These are phyloP conservation scores for Eudasyphora cyanicolor DNA, from an alignment of 2,888 invertebrate genomes.

Conservation along the genomic window DNA sequence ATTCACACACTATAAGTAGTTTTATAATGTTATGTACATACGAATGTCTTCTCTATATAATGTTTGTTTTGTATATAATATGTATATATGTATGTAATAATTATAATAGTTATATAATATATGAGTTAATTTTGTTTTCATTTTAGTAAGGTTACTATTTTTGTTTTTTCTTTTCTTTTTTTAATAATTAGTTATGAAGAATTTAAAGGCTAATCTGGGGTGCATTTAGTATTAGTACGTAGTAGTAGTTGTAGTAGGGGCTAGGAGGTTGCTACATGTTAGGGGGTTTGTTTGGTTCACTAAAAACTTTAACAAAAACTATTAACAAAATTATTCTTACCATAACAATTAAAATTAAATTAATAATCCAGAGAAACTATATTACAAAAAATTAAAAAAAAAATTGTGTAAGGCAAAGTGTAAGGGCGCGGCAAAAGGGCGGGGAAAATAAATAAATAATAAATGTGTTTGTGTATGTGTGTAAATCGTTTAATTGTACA, in stretches of 20 bases:
- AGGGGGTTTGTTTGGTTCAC: not conserved
- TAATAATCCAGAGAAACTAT: constrained; percentile 46
- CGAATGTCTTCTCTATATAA: constrained; percentile 64
- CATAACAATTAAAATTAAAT: constrained; percentile 23
- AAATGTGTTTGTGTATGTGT: constrained; percentile 15
- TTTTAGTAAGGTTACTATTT: constrained; percentile 59
- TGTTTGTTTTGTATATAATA: constrained; percentile 55
- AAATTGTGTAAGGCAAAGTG: constrained; percentile 35
- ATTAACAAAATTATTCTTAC: constrained; percentile 52
- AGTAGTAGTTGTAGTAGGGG: not conserved
- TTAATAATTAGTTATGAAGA: constrained; percentile 53
- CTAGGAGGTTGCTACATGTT: constrained; percentile 10
- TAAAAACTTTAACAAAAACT: constrained; percentile 40
- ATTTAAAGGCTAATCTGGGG: constrained; percentile 57
- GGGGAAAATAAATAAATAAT: constrained; percentile 49
- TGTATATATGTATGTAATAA: constrained; percentile 56
- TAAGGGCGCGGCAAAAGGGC: constrained; percentile 15
- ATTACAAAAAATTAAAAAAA: constrained; percentile 44
- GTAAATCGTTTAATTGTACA: constrained; percentile 48
- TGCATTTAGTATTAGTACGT: constrained; percentile 32
- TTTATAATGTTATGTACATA: constrained; percentile 63
- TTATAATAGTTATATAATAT: constrained; percentile 58
- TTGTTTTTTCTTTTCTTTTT: constrained; percentile 40
- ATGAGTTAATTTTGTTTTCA: constrained; percentile 54
- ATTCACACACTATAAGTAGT: constrained; percentile 64